Evolutionary conservation across 2,888 invertebrate species (phyloP), one percentile per base, ranked within the genome.

Genomic region (Polylopha cassiicola): DNA sequence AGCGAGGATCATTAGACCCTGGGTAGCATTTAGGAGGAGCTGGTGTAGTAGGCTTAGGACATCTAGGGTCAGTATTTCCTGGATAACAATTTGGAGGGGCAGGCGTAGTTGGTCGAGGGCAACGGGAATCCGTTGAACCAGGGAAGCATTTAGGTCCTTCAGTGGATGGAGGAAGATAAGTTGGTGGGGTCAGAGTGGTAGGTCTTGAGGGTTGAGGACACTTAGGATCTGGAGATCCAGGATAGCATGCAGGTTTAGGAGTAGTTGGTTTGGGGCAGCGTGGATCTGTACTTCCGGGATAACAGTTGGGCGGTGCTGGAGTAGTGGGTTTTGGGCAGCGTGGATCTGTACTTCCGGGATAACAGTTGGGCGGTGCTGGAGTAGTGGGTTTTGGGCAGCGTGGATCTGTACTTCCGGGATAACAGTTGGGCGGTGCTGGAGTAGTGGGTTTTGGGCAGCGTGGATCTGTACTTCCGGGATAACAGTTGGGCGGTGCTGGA

Each of bases 391-490:
- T 36, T 2, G 48, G 41, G 34, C 65, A 65, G 13, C 61, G 44
- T 16, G 63, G 63, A 33, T 70, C 65, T 1, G 46, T 51, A 3
- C 59, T 54, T 7, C 67, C 68, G 2, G 67, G 68, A 36, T 58
- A 64, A 22, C 67, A 68, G 1, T 49, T 47, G 6, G 55, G 55
- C 18, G 43, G 29, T 0, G 51, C 43, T 3, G 46, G 39, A 3
- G 47, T 47, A 10, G 51, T 52, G 2, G 61, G 47, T 22, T 39
- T 33, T n/a, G 49, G 58, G n/a, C 55, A 72, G 3, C 65, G 43
- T 0, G 66, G 61, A 47, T 74, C 72, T 0, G 39, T 52, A 7
- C 48, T 46, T 3, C 55, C 57, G 0, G 56, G 53, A 16, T 46
- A 55, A 31, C 57, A 51, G 44, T 56, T 45, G 41, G 50, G 55